Percentiles rank a stretch among this genome's conserved stretches.
phyloP scores from a whole-genome alignment of 2,113 vertebrate genomes.

The Actenoides hombroni region DNA sequence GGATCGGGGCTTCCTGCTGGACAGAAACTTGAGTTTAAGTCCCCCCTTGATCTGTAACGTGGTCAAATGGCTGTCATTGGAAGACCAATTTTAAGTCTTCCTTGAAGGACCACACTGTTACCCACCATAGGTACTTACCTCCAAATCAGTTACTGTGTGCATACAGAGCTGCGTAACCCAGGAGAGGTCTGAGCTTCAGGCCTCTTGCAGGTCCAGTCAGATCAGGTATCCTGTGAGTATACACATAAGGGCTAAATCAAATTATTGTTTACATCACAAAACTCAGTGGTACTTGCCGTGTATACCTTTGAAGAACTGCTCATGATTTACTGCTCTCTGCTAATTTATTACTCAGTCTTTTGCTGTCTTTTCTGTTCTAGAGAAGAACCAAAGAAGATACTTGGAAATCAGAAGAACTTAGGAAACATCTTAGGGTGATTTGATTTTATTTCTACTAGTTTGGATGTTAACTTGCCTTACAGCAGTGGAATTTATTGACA shows the following conservation, averaged over 20 bases:
- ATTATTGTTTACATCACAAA: neutral
- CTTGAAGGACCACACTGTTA: neutral
- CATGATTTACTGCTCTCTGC: neutral
- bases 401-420: slow-evolving; percentile 90
- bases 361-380: slow-evolving; percentile 64
- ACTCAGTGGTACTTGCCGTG: neutral
- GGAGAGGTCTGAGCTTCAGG: neutral
- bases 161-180: neutral
- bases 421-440: slow-evolving; percentile 82
- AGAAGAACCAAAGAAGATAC: slow-evolving; percentile 91
- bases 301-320: neutral
- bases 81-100: neutral
- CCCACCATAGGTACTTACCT: neutral
- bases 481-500: neutral
- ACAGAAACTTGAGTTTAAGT: neutral
- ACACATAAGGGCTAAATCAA: neutral
- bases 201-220: neutral
- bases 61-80: neutral
- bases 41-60: neutral
- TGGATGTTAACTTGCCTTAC: neutral
- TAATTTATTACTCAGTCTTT: neutral
- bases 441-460: neutral
- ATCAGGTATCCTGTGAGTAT: neutral
- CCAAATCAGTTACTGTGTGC: neutral
- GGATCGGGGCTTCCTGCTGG: neutral